A percentile compares a stretch with the other conserved stretches of the same genome.
Evolutionary conservation across 2,888 invertebrate species (phyloP).

Genomic region (Lumbricus terrestris): DNA sequence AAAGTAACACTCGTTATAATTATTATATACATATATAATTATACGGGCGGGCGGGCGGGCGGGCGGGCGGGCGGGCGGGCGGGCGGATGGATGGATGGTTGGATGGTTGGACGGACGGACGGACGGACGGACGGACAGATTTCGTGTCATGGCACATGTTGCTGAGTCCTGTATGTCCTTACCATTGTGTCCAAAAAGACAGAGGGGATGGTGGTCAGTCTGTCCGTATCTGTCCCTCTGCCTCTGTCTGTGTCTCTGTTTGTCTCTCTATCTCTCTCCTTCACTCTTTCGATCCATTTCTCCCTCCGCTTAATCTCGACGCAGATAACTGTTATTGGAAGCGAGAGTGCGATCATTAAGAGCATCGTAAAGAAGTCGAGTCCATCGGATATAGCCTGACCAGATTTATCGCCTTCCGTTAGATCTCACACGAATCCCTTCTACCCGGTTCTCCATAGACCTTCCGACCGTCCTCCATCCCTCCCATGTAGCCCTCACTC

Average conservation of each 20-base stretch:
- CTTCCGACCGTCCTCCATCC: not conserved
- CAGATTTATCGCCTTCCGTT: not conserved
- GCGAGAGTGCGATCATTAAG: constrained; percentile 3
- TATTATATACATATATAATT: too few relatives aligned
- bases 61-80: too few relatives aligned
- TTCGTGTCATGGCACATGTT: too few relatives aligned
- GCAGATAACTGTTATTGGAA: not conserved
- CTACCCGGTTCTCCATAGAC: not conserved
- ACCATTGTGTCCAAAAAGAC: too few relatives aligned
- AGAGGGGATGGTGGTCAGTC: not conserved
- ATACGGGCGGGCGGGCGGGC: too few relatives aligned
- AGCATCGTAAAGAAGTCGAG: not conserved
- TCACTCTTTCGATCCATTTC: not conserved
- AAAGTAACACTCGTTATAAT: too few relatives aligned
- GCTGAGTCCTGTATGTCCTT: too few relatives aligned
- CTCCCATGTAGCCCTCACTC: not conserved
- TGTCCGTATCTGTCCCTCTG: not conserved
- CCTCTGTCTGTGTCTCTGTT: not conserved
- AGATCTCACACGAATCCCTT: not conserved
- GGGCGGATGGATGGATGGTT: too few relatives aligned
- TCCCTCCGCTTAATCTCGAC: not conserved
- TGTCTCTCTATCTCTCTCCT: not conserved
- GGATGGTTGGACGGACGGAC: too few relatives aligned
- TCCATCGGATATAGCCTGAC: not conserved
- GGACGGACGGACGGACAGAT: too few relatives aligned